Evolutionary conservation across 2,888 invertebrate species (phyloP), one percentile per base, ranked within the genome.

Genomic region (Rotaria magnacalcarata): DNA sequence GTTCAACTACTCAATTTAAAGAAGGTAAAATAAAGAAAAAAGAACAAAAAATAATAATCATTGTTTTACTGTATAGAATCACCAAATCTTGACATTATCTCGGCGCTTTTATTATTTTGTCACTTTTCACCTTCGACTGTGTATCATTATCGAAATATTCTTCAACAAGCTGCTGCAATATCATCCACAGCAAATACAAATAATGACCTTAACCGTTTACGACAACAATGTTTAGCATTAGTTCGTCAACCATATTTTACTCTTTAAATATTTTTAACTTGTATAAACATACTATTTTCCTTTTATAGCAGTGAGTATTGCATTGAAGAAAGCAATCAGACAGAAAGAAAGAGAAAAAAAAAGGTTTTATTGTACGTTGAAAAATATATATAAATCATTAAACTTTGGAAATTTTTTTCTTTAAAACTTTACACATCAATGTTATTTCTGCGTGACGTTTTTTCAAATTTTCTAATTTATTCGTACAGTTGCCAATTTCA

Each of bases 401-500:
- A 80, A 80, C 80, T 47, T 80, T 80, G 14, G 80, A 80, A 74
- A 91, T 90, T 88, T 91, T 91, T 58, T 89, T 88, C 41, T 90
- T 88, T 52, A 91, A 89, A 86, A 90, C 90, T 86, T 89, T 90
- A 87, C 90, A 89, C 85, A 89, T 89, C 16, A 90, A 87, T 16
- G 90, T 90, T 75, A 91, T 88, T 87, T 91, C 90, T 0, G 90
- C 90, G 88, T 91, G 91, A 84, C 88, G 88, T 89, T 89, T 89
- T 88, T 89, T 90, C 16, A 91, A 88, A 67, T 84, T 85, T 52
- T 86, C 86, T 5, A 74, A 56, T 88, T 89, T 89, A 41, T 89
- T 87, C 85, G 88, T 88, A 84, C 90, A 88, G 75, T 89, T 89
- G 60, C 89, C 89, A 27, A 88, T 88, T 86, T 90, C 89, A 75